Conservation (phyloP, 2,888 invertebrate species). For the Resseliella maxima region DNA sequence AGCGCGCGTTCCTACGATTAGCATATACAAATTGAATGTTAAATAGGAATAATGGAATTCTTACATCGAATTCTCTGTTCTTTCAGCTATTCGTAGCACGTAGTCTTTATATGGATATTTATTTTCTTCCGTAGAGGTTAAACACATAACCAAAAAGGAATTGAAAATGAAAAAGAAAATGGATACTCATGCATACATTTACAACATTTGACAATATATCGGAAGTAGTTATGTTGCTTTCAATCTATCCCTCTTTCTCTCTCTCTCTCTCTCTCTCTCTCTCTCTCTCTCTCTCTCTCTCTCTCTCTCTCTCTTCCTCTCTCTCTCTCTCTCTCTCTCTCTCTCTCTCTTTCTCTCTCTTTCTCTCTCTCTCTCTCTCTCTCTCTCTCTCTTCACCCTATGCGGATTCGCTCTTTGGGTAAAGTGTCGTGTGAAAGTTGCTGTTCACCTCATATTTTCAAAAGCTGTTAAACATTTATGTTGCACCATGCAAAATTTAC, state of each 20-base stretch:
- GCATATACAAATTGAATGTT: constrained; percentile 54
- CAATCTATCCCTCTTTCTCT: too few species aligned
- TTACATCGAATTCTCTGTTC: neutral
- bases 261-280: too few species aligned
- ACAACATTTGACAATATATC: neutral
- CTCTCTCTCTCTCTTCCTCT: too few species aligned
- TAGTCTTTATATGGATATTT: constrained; percentile 43
- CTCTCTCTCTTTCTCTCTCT: too few species aligned
- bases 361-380: too few species aligned
- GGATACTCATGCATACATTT: neutral
- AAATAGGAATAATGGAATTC: constrained; percentile 47
- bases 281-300: too few species aligned
- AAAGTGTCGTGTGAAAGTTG: neutral
- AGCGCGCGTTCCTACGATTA: constrained; percentile 22
- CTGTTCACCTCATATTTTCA: neutral
- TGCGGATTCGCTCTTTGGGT: too few species aligned
- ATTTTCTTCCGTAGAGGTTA: constrained; percentile 10
- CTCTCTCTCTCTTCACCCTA: neutral
- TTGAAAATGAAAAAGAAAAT: neutral
- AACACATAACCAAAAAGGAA: neutral
- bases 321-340: too few species aligned
- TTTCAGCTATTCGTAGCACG: constrained; percentile 32
- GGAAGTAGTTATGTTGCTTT: constrained; percentile 48
- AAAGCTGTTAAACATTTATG: neutral
- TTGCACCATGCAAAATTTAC: neutral